Percentiles rank a stretch among this genome's conserved stretches.
These are phyloP conservation scores for Hormaphis cornu DNA, from an alignment of 1,140 invertebrate genomes.

Conservation along the genomic window DNA sequence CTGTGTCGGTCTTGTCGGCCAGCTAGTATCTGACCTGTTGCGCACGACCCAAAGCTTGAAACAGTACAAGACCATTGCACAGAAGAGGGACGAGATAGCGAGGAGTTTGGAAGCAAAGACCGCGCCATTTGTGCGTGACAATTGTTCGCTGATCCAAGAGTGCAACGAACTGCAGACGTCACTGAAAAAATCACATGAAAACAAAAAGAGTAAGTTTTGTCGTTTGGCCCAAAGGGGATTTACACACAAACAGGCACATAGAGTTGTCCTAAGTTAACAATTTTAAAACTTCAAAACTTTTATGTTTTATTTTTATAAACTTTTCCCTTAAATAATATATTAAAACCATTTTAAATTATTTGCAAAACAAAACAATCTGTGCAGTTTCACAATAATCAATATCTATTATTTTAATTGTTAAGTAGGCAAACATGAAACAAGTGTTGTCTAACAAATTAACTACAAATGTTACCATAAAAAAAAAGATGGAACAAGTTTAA, in stretches of 20 bases:
- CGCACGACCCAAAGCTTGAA: slow-evolving; percentile 68
- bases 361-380: no score
- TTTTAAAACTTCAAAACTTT: no score
- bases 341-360: no score
- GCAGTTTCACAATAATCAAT: no score
- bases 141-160: slow-evolving; percentile 57
- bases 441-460: no score
- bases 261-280: no score
- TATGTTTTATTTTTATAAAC: no score
- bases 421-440: no score
- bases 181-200: slow-evolving; percentile 54
- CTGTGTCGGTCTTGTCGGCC: slow-evolving; percentile 62
- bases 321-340: no score
- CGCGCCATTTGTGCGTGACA: slow-evolving; percentile 62
- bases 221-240: not conserved
- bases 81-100: slow-evolving; percentile 51
- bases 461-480: no score
- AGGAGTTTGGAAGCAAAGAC: slow-evolving; percentile 24
- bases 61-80: slow-evolving; percentile 63
- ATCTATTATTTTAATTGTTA: no score
- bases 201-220: slow-evolving; percentile 40
- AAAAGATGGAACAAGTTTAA: no score
- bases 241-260: not conserved
- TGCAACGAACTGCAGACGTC: slow-evolving; percentile 61
- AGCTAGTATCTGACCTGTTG: slow-evolving; percentile 61